Percentiles rank a stretch among this genome's conserved stretches.
Conservation (phyloP, 2,797 vertebrate genomes). For the Spheniscus humboldti region DNA sequence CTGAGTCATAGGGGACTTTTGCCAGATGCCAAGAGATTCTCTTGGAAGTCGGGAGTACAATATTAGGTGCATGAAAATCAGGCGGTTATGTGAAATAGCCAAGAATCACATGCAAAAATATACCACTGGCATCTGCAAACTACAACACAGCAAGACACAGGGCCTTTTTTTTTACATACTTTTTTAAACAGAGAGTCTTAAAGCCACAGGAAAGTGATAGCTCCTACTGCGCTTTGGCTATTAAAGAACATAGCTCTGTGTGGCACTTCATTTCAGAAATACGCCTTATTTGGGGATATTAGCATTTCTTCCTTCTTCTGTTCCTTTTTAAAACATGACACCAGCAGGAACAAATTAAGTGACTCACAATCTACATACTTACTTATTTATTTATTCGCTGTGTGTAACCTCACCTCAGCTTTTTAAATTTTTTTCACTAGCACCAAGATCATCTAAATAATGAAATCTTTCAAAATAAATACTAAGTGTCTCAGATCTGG, state of each 20-base stretch:
- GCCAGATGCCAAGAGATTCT: neutral
- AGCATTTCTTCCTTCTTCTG: neutral
- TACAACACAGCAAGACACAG: neutral
- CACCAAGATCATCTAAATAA: neutral
- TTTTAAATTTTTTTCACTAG: neutral
- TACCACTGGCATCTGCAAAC: neutral
- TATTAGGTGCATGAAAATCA: neutral
- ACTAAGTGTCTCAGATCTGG: neutral
- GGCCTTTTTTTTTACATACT: neutral
- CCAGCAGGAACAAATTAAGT: neutral
- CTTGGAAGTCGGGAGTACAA: neutral
- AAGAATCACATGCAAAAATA: conserved; percentile 30
- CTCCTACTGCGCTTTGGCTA: neutral
- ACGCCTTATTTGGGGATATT: neutral
- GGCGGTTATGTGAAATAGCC: neutral
- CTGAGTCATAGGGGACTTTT: neutral
- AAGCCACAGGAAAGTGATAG: neutral
- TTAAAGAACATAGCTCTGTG: neutral
- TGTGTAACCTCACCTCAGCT: neutral
- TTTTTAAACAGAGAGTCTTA: neutral
- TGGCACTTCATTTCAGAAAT: neutral
- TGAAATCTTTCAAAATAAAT: neutral
- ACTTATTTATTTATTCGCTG: neutral
- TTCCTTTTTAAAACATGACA: neutral
- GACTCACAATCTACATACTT: neutral